These are phyloP conservation scores for Bradysia coprophila DNA, from an alignment of 1,140 invertebrate species.

Conservation along the genomic window DNA sequence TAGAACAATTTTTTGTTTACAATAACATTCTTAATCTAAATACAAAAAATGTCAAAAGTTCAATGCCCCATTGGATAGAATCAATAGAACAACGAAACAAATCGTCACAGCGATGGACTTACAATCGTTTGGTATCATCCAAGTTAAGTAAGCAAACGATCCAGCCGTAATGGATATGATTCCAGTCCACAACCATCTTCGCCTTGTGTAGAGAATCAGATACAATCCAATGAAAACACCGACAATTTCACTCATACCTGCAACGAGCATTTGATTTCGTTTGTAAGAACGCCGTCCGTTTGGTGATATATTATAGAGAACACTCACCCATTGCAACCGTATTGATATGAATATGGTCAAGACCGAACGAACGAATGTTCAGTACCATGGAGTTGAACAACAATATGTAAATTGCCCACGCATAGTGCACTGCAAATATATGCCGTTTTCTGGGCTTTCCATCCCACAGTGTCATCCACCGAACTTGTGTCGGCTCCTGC, in stretches of 20 bases:
- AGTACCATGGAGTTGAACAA: conserved; percentile 25
- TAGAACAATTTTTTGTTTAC: too few relatives aligned
- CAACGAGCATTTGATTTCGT: too few relatives aligned
- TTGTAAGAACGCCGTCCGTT: too few relatives aligned
- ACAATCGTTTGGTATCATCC: conserved; percentile 13
- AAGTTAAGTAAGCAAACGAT: conserved; percentile 19
- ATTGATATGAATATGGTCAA: conserved; percentile 19
- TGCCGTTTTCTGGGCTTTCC: conserved; percentile 12
- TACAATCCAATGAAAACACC: conserved; percentile 20
- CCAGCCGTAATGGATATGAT: conserved; percentile 22
- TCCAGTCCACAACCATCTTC: conserved; percentile 21
- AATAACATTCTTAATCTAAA: too few relatives aligned
- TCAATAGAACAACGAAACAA: background rate
- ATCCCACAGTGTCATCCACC: conserved; percentile 17
- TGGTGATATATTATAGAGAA: too few relatives aligned
- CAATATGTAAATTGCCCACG: conserved; percentile 21
- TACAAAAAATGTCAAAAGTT: too few relatives aligned
- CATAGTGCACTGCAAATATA: conserved; percentile 18
- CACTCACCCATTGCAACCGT: conserved; percentile 26
- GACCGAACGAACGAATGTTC: conserved; percentile 24
- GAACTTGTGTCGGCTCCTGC: conserved; percentile 9
- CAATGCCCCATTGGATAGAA: too few relatives aligned
- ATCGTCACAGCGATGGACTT: background rate
- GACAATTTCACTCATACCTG: conserved; percentile 19
- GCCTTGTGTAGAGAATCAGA: conserved; percentile 17